A percentile compares a stretch with the other conserved stretches of the same genome.
Conservation (phyloP, 2,797 vertebrate species). For the Myotis daubentonii region DNA sequence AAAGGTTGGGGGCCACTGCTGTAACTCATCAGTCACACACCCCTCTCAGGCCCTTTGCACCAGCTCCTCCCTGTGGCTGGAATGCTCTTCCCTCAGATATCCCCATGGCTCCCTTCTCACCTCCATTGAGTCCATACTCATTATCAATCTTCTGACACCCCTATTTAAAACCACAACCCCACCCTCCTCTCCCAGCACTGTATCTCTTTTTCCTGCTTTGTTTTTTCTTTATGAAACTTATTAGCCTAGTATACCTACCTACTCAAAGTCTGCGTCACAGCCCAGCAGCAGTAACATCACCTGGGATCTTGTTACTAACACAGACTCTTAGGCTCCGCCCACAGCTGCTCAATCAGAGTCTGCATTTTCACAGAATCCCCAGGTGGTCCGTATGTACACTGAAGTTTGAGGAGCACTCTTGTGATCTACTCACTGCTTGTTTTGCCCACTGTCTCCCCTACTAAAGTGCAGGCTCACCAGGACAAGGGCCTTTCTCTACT, state of each 20-base stretch:
- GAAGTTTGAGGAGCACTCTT: neutral
- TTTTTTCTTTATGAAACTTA: neutral
- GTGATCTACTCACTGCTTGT: neutral
- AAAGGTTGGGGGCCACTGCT: no score
- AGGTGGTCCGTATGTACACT: neutral
- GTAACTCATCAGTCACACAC: neutral
- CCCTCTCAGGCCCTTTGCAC: neutral
- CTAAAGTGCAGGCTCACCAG: neutral
- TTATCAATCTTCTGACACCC: neutral
- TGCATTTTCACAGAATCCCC: neutral
- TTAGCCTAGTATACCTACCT: neutral
- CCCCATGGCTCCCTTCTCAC: neutral
- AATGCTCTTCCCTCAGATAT: no score
- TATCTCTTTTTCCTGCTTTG: neutral
- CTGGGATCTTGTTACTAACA: neutral
- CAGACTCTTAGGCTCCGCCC: neutral
- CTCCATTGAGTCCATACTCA: neutral
- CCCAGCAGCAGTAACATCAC: neutral
- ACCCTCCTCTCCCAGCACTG: neutral
- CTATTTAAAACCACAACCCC: neutral
- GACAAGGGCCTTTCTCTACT: neutral
- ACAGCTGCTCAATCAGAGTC: neutral
- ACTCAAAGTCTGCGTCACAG: neutral
- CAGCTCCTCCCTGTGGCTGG: neutral
- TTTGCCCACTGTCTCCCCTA: neutral